Base-by-base conservation (phyloP, 2,888 invertebrate species). In the Eilema sororculum region DNA sequence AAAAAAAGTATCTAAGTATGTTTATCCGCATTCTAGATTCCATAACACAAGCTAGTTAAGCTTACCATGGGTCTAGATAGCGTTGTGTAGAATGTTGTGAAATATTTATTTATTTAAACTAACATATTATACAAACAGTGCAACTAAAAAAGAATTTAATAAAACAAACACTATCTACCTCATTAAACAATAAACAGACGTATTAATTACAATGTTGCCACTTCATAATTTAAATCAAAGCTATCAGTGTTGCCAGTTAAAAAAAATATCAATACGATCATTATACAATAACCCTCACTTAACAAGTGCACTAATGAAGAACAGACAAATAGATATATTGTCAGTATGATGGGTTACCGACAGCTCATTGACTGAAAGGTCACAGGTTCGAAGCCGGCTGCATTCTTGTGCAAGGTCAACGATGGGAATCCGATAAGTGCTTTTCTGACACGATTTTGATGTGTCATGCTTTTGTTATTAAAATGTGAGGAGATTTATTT, bases 351-450 rank as follows among this genome's bases (percentile, higher is more conserved):
- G 75, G 65, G 58, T 76, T 71, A 78, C 73, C 70, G 78, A 78
- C 78, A 74, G 71, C 28, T 78, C 69, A 69, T 72, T 73, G 69
- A 46, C 69, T 75, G 25, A 79, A 77, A 80, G 80, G 78, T 81
- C 80, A 64, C 30, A 24, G 58, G 74, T 78, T 81, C 64, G 69
- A 65, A 46, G 67, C 71, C 67, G 58, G 52, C 71, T 74, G 69
- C 79, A 81, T 80, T 79, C 76, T 76, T 81, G 82, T 28, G 79
- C 82, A 74, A 81, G 80, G 82, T 76, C 72, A 63, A 58, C 25
- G 74, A 79, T 74, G 74, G 73, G 76, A 56, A 13, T 59, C 20
- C 72, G 81, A 78, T 76, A 74, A 74, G 67, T 79, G 57, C 59
- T 75, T 72, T 77, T 78, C 73, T 80, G 22, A 57, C 82, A 80